Evolutionary conservation across 1,140 invertebrate genomes (phyloP).

Genomic region (Linepithema humile): DNA sequence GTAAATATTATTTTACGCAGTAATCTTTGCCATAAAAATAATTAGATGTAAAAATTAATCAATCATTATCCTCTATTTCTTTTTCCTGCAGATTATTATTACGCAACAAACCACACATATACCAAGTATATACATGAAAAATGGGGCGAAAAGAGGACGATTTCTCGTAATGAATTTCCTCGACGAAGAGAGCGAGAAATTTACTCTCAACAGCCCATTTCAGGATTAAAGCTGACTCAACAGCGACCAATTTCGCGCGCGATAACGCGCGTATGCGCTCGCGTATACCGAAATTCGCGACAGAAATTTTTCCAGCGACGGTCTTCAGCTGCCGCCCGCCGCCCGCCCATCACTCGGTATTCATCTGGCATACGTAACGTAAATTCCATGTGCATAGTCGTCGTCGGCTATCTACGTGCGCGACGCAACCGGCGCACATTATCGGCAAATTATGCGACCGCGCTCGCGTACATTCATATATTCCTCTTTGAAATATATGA

Average conservation of each 20-base stretch:
- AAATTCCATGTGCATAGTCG: constrained; percentile 49
- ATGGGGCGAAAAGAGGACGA: background rate
- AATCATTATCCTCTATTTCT: background rate
- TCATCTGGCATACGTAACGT: constrained; percentile 41
- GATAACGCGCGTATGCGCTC: constrained; percentile 45
- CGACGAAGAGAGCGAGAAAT: background rate
- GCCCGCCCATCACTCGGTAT: constrained; percentile 27
- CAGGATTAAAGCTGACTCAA: constrained; percentile 42
- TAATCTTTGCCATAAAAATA: background rate
- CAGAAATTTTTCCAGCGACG: constrained; percentile 29
- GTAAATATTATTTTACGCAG: too few species aligned
- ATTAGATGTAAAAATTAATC: background rate
- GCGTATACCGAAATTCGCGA: constrained; percentile 9
- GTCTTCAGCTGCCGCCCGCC: background rate
- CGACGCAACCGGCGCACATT: constrained; percentile 43
- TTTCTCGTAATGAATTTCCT: constrained; percentile 34
- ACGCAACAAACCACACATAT: background rate
- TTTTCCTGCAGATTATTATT: background rate
- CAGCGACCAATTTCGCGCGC: constrained; percentile 40
- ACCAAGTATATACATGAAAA: background rate
- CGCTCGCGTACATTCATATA: constrained; percentile 52
- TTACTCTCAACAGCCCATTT: constrained; percentile 21
- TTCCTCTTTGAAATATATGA: background rate
- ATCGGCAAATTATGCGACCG: constrained; percentile 62
- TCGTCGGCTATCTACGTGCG: constrained; percentile 14